Evolutionary conservation across 1,140 invertebrate species (phyloP).

Genomic region (Lepidurus packardi): DNA sequence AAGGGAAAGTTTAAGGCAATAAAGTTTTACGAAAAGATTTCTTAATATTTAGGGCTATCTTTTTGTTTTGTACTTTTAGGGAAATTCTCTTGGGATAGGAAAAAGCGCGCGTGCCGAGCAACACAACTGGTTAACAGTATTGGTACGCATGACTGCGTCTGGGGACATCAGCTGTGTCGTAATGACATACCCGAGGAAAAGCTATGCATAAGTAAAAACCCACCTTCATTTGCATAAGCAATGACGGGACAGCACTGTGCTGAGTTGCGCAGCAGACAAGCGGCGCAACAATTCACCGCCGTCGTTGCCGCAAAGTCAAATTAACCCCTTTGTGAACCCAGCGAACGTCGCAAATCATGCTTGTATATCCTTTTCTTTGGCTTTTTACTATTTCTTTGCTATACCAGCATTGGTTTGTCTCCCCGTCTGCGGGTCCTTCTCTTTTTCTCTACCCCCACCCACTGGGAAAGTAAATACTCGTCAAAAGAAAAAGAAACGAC

Average conservation of each 20-base stretch:
- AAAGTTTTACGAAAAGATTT: too few species aligned
- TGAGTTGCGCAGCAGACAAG: not conserved
- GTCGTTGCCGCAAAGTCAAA: not conserved
- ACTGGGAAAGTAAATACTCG: not conserved
- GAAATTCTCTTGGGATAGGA: not conserved
- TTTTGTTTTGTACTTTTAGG: too few species aligned
- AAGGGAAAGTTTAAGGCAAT: too few species aligned
- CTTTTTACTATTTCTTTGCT: not conserved
- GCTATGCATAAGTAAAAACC: conserved; percentile 7
- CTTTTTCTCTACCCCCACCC: not conserved
- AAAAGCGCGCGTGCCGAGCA: not conserved
- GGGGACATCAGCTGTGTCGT: not conserved
- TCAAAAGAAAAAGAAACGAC: not conserved
- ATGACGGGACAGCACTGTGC: not conserved
- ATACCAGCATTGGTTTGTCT: not conserved
- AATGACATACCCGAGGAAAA: not conserved
- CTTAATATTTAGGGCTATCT: too few species aligned
- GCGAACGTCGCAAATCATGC: conserved; percentile 18
- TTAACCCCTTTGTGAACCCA: not conserved
- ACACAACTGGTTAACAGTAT: not conserved
- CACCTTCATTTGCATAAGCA: conserved; percentile 3
- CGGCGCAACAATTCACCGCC: not conserved
- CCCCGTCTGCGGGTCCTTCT: not conserved
- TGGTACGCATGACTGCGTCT: conserved; percentile 4
- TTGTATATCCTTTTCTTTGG: too few species aligned